phyloP scores from a whole-genome alignment of 2,113 vertebrate genomes.

The Lanius collurio region DNA sequence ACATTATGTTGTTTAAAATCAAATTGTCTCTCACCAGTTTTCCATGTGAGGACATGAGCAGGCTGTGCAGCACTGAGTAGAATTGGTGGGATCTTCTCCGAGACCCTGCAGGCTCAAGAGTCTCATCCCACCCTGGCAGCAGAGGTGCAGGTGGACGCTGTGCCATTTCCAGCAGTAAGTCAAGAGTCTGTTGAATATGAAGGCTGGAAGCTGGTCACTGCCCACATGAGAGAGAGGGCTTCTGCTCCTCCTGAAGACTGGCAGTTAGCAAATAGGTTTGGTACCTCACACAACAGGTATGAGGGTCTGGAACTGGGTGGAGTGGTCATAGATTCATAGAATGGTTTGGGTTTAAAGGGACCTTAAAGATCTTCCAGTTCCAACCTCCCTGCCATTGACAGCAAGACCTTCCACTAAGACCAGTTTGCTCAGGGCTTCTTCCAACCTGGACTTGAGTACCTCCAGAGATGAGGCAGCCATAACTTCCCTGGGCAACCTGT shows the following conservation, averaged over 20 bases:
- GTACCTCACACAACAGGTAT: neutral
- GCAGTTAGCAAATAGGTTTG: neutral
- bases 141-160: neutral
- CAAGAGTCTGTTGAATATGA: neutral
- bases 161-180: neutral
- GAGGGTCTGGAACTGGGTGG: neutral
- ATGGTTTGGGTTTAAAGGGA: neutral
- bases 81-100: neutral
- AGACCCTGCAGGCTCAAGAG: neutral
- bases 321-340: neutral
- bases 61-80: neutral
- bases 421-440: neutral
- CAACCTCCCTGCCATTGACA: neutral
- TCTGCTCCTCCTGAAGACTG: neutral
- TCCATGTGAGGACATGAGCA: neutral
- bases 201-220: neutral
- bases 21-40: neutral
- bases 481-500: neutral
- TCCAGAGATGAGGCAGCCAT: neutral
- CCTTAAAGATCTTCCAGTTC: neutral
- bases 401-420: neutral
- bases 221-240: neutral
- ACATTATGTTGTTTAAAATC: neutral
- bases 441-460: neutral
- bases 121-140: fast-evolving